Conservation (phyloP, 1,140 invertebrate genomes). For the Pomacea maculata region DNA sequence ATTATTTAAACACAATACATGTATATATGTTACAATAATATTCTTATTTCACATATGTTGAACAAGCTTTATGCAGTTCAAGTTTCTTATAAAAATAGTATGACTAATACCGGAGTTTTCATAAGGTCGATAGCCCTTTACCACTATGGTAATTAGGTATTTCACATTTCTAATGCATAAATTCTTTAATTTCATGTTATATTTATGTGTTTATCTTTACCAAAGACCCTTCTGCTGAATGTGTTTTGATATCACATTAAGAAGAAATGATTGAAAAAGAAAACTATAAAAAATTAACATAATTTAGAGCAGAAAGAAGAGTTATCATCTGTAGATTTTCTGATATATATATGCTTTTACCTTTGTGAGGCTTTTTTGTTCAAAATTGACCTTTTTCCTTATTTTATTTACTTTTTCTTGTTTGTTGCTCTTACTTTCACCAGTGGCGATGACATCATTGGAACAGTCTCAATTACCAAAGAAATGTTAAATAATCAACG, state of each 20-base stretch:
- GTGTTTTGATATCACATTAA: background rate
- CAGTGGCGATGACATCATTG: conserved; percentile 49
- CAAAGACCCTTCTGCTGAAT: background rate
- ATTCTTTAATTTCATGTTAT: too few species aligned
- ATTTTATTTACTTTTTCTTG: background rate
- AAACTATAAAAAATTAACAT: background rate
- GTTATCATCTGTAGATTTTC: background rate
- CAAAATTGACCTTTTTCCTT: background rate
- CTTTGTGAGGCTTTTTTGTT: background rate
- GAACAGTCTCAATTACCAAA: conserved; percentile 35
- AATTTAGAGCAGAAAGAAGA: background rate
- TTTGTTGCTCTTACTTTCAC: background rate
- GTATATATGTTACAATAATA: too few species aligned
- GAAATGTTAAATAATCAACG: conserved; percentile 32
- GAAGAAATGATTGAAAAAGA: background rate
- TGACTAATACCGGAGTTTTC: too few species aligned
- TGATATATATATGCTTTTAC: background rate
- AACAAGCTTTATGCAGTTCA: too few species aligned
- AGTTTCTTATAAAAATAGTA: too few species aligned
- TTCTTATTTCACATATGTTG: too few species aligned
- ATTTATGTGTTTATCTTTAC: too few species aligned
- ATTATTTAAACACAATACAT: too few species aligned
- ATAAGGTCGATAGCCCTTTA: too few species aligned
- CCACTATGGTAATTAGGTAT: too few species aligned
- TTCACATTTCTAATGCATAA: too few species aligned